phyloP scores from a whole-genome alignment of 1,140 invertebrate genomes.

The Agrilus planipennis region DNA sequence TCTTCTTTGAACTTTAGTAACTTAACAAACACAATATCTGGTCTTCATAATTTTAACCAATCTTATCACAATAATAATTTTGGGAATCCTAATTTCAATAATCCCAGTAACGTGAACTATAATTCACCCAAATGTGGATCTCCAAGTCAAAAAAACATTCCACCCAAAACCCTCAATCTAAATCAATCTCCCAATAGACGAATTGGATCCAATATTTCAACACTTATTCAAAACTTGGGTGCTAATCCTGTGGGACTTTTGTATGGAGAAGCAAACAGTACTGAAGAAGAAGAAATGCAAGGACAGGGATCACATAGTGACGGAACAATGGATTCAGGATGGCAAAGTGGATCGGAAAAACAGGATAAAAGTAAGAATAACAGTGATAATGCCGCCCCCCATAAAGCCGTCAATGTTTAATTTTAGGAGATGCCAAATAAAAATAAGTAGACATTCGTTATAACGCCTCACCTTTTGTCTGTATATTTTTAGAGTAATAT shows the following conservation, averaged over 20 bases:
- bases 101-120: slow-evolving; percentile 17
- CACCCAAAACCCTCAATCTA: slow-evolving; percentile 24
- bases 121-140: too few species aligned
- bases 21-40: slow-evolving; percentile 29
- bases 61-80: slow-evolving; percentile 20
- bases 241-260: slow-evolving; percentile 29
- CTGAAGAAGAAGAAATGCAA: slow-evolving; percentile 26
- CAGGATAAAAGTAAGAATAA: slow-evolving; percentile 16
- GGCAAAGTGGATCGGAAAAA: slow-evolving; percentile 33
- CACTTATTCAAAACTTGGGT: slow-evolving; percentile 33
- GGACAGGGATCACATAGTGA: slow-evolving; percentile 29
- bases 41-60: slow-evolving; percentile 25
- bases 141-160: slow-evolving; percentile 19
- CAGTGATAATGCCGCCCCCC: slow-evolving; percentile 8
- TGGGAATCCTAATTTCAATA: slow-evolving; percentile 16
- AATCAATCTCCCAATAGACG: slow-evolving; percentile 19
- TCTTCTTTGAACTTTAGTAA: slow-evolving; percentile 12
- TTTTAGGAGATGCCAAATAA: too few species aligned
- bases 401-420: slow-evolving; percentile 17
- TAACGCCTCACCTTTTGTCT: too few species aligned
- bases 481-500: too few species aligned
- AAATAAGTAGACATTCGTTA: too few species aligned
- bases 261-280: slow-evolving; percentile 27
- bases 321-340: slow-evolving; percentile 33
- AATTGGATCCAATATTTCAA: slow-evolving; percentile 30